A percentile compares a stretch with the other conserved stretches of the same genome.
These are phyloP conservation scores for Lissonota sp. DNA, from an alignment of 2,888 invertebrate species.

Conservation along the genomic window DNA sequence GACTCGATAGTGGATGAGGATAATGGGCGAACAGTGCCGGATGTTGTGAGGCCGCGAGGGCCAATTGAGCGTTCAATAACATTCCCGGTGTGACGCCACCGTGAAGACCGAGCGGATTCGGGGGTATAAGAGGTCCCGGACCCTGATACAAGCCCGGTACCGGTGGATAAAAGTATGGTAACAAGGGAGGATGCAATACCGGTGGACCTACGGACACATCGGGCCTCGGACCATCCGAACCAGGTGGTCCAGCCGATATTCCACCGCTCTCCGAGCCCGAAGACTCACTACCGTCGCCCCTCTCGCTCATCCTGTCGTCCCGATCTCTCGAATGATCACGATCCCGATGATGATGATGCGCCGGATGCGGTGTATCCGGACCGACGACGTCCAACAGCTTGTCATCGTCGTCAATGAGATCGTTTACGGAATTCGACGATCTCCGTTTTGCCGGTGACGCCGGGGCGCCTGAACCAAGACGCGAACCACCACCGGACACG, in stretches of 20 bases:
- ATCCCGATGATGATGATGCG: constrained; percentile 80
- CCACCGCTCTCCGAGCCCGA: constrained; percentile 86
- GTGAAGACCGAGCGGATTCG: constrained; percentile 87
- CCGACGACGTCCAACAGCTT: constrained; percentile 94
- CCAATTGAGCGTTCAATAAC: constrained; percentile 94
- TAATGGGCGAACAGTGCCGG: constrained; percentile 90
- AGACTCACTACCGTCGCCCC: constrained; percentile 82
- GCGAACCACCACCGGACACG: constrained; percentile 82
- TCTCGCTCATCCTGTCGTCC: constrained; percentile 81
- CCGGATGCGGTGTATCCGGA: constrained; percentile 92
- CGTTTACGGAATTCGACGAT: constrained; percentile 81
- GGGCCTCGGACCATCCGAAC: constrained; percentile 89
- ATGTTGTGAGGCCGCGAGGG: constrained; percentile 93
- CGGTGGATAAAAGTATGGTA: constrained; percentile 96
- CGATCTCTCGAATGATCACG: constrained; percentile 81
- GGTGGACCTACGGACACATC: constrained; percentile 98
- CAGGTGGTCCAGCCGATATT: constrained; percentile 83
- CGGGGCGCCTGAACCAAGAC: constrained; percentile 79
- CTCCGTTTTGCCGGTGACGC: constrained; percentile 81
- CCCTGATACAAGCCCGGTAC: constrained; percentile 91
- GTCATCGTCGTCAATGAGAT: constrained; percentile 90
- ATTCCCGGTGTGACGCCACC: constrained; percentile 92
- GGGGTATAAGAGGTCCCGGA: constrained; percentile 88
- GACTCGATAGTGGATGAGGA: constrained; percentile 88
- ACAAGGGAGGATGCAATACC: constrained; percentile 92